Base-by-base conservation (phyloP, 2,888 invertebrate genomes). In the Xylota sylvarum region DNA sequence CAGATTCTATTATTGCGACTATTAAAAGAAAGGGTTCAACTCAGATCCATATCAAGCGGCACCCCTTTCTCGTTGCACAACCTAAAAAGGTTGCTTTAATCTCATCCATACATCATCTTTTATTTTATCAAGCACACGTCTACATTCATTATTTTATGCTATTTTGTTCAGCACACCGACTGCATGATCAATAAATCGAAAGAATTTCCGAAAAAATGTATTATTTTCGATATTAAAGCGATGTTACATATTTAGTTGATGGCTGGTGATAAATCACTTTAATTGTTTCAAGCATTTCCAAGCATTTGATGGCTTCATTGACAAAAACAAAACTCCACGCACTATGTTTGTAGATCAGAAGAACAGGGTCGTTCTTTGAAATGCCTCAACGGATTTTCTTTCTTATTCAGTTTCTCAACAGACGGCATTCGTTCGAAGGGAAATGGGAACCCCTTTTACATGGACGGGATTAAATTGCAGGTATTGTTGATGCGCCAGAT, bases 11-110 rank as follows among this genome's bases (percentile, higher is more conserved):
- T 85, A 85, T 85, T 23, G 52, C 72, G 70, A 72, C 76, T 77
- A 77, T 76, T 81, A 81, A 86, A 77, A 67, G 72, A 86, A 86
- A 77, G 85, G 85, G 81, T 86, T 77, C 60, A 78, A 55, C 52
- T 48, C 46, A 27, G 56, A 76, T 74, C 17, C 40, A 52, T 58
- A 65, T 65, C 65, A 52, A 14, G 72, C 70, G 60, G 85, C 81
- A 81, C 76, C 85, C 85, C 77, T 81, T 86, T 76, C 10, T 60
- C 58, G 10, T 52, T n/a, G 64, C 2, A 50, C 1, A 50, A 58
- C 48, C 48, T 2, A 58, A 80, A 76, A 55, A 72, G 52, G 43
- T 72, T 64, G 37, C 23, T 52, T 48, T 78, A 70, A 70, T 77
- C 81, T 72, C 40, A 65, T 81, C 65, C 79, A 77, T 86, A 81